Conservation (phyloP, 2,888 invertebrate species). For the Orthosia gothica region DNA sequence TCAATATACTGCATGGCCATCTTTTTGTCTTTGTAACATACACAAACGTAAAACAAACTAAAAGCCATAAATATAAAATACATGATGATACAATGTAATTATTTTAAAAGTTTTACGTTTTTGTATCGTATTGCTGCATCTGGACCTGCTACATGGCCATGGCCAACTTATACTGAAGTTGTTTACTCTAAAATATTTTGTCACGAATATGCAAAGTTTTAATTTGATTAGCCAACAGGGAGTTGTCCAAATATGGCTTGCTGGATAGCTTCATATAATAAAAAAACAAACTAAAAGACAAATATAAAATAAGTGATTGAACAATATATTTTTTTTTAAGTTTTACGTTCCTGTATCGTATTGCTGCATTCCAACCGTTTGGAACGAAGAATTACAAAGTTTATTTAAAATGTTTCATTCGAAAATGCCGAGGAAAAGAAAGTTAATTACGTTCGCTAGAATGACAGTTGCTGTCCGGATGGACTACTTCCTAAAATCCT, state of each 20-base stretch:
- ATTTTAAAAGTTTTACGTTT: too few relatives aligned
- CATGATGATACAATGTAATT: too few relatives aligned
- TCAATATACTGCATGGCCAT: background rate
- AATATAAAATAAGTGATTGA: background rate
- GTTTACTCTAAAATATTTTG: too few relatives aligned
- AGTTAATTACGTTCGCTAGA: conserved; percentile 84
- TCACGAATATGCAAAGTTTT: background rate
- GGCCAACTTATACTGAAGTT: too few relatives aligned
- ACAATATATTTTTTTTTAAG: background rate
- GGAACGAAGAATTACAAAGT: conserved; percentile 71
- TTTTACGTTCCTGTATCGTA: background rate
- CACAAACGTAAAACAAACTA: too few relatives aligned
- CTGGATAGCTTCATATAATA: background rate
- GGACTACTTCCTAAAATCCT: conserved; percentile 81
- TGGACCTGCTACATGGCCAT: too few relatives aligned
- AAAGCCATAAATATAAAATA: too few relatives aligned
- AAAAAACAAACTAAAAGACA: background rate
- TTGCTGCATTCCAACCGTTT: conserved; percentile 12
- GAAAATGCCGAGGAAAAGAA: conserved; percentile 80
- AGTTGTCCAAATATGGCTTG: background rate
- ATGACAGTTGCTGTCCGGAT: conserved; percentile 80
- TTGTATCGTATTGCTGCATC: too few relatives aligned
- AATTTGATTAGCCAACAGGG: conserved; percentile 1
- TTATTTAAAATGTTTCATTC: conserved; percentile 80
- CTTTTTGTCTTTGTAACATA: background rate